These are phyloP conservation scores for Syngnathus acus DNA, from an alignment of 2,797 vertebrate genomes.

Conservation along the genomic window DNA sequence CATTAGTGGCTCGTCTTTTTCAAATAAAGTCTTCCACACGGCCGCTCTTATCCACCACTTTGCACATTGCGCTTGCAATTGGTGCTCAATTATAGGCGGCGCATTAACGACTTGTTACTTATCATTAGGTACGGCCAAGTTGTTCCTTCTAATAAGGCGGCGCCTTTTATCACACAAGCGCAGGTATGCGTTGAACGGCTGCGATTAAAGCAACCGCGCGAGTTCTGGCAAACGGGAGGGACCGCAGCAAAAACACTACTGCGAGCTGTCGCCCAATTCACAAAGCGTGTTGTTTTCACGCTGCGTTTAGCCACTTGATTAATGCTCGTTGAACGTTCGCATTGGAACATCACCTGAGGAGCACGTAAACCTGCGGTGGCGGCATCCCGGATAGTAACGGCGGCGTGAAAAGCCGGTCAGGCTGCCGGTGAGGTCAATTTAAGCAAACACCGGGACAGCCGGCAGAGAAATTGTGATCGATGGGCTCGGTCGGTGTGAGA, in stretches of 20 bases:
- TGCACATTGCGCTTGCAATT: constrained; percentile 36
- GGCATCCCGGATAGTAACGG: constrained; percentile 44
- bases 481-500: constrained; percentile 65
- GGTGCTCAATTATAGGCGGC: constrained; percentile 25
- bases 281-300: constrained; percentile 20
- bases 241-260: constrained; percentile 10
- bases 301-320: constrained; percentile 36
- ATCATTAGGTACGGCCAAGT: constrained; percentile 29
- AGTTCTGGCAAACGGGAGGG: background rate
- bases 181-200: constrained; percentile 27
- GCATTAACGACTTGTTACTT: constrained; percentile 29
- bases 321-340: constrained; percentile 26
- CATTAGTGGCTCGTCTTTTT: constrained; percentile 36
- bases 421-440: constrained; percentile 57
- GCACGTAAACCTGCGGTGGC: constrained; percentile 37
- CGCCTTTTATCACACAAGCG: constrained; percentile 31
- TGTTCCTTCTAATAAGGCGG: constrained; percentile 29
- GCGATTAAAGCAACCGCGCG: constrained; percentile 36
- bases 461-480: constrained; percentile 68
- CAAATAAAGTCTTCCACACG: constrained; percentile 31
- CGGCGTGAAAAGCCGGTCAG: constrained; percentile 46
- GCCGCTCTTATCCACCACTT: constrained; percentile 28
- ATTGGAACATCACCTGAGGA: constrained; percentile 48
- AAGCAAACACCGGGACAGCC: constrained; percentile 62
- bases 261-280: background rate